Evolutionary conservation across 1,140 invertebrate genomes (phyloP).

Genomic region (Anastrepha obliqua): DNA sequence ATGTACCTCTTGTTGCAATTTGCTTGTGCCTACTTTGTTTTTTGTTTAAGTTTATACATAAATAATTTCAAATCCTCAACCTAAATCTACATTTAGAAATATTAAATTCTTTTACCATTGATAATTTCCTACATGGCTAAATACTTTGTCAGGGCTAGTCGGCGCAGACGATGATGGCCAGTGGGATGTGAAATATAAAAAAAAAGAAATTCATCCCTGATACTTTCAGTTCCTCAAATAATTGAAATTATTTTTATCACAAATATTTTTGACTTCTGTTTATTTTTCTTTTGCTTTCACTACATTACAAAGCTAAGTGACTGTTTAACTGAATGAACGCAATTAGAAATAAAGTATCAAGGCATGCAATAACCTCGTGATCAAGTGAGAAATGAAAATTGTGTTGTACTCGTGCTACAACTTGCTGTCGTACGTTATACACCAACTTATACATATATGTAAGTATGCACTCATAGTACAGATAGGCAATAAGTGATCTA

Average conservation of each 20-base stretch:
- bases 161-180: conserved; percentile 21
- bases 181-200: neutral
- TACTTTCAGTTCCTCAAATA: neutral
- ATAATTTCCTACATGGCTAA: conserved; percentile 30
- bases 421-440: neutral
- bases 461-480: too few species aligned
- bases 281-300: neutral
- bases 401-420: neutral
- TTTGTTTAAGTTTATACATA: neutral
- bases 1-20: too few species aligned
- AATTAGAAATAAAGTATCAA: neutral
- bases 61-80: too few species aligned
- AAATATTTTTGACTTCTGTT: neutral
- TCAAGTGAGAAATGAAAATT: neutral
- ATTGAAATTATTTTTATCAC: neutral
- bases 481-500: too few species aligned
- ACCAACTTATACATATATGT: neutral
- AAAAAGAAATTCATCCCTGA: neutral
- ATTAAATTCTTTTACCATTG: neutral
- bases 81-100: too few species aligned
- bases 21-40: too few species aligned
- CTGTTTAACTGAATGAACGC: neutral
- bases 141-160: conserved; percentile 13
- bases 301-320: neutral
- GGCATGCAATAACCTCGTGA: conserved; percentile 25